These are phyloP conservation scores for Amblyornis subalaris DNA, from an alignment of 2,113 vertebrate genomes.

Conservation along the genomic window DNA sequence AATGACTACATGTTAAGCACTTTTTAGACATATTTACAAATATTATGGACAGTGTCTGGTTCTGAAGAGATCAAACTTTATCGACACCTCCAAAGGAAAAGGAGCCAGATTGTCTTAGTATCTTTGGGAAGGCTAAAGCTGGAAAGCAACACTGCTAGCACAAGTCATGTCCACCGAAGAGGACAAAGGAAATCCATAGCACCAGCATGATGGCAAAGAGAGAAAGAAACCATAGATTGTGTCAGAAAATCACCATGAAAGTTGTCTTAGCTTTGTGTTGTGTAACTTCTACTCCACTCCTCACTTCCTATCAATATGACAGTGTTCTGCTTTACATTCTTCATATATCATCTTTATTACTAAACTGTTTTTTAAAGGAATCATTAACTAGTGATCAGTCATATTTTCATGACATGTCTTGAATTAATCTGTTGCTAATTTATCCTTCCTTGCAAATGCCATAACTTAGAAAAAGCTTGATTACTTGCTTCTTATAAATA, in stretches of 20 bases:
- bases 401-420: not conserved
- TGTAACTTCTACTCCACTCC: not conserved
- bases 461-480: not conserved
- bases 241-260: not conserved
- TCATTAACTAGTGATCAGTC: not conserved
- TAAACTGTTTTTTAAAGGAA: not conserved
- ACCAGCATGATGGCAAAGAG: not conserved
- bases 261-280: not conserved
- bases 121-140: not conserved
- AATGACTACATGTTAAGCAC: not conserved
- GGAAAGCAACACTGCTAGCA: not conserved
- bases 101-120: not conserved
- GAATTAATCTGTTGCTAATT: not conserved
- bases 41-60: not conserved
- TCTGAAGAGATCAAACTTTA: not conserved
- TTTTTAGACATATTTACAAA: not conserved
- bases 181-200: not conserved
- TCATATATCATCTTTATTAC: not conserved
- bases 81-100: not conserved
- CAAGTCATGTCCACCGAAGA: rapidly evolving
- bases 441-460: not conserved
- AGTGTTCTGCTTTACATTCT: not conserved
- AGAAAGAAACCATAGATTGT: not conserved
- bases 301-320: not conserved
- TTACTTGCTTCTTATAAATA: not conserved